Evolutionary conservation across 2,113 vertebrate species (phyloP).

Genomic region (Corythoichthys intestinalis): DNA sequence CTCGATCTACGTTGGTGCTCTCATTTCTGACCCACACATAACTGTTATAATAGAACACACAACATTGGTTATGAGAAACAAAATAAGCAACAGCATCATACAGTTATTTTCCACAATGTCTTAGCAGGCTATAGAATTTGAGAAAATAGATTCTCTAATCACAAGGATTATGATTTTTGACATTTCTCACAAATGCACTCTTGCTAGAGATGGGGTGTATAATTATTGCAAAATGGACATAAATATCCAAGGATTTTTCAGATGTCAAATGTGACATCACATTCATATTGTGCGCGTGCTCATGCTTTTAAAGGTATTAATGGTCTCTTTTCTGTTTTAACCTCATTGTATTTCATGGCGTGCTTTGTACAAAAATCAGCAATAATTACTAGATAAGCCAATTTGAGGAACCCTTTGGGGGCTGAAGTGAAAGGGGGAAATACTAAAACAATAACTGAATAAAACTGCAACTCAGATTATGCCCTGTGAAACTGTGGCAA

Average conservation of each 20-base stretch:
- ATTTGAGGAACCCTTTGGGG: neutral
- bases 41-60: constrained; percentile 47
- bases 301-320: constrained; percentile 62
- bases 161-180: constrained; percentile 24
- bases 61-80: constrained; percentile 53
- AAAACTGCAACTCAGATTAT: constrained; percentile 22
- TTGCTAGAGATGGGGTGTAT: constrained; percentile 44
- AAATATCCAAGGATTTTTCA: constrained; percentile 59
- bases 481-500: constrained; percentile 11
- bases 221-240: constrained; percentile 65
- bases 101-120: constrained; percentile 40
- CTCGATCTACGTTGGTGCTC: constrained; percentile 61
- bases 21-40: constrained; percentile 42
- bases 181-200: constrained; percentile 27
- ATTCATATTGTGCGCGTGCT: constrained; percentile 71
- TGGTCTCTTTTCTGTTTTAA: constrained; percentile 36
- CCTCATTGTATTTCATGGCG: constrained; percentile 55
- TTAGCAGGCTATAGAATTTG: constrained; percentile 27
- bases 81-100: constrained; percentile 42
- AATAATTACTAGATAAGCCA: neutral
- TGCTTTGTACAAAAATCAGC: constrained; percentile 1
- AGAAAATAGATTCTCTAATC: constrained; percentile 37
- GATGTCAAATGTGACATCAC: constrained; percentile 61
- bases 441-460: neutral
- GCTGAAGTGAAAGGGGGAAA: constrained; percentile 13